phyloP scores from a whole-genome alignment of 2,888 invertebrate species.

The Seladonia tumulorum region DNA sequence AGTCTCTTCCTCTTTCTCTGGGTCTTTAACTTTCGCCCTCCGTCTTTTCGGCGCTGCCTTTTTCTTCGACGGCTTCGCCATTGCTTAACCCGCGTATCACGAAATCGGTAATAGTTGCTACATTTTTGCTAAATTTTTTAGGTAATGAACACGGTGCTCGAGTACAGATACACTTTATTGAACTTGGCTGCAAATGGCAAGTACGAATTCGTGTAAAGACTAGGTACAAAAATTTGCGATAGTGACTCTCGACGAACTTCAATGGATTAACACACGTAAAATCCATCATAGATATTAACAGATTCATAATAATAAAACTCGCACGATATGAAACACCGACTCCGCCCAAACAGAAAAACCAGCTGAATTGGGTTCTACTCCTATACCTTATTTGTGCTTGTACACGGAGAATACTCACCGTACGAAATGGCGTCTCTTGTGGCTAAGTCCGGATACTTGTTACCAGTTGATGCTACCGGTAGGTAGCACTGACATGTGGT shows the following conservation, averaged over 20 bases:
- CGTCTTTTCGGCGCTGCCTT: conserved; percentile 32
- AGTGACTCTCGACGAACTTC: background rate
- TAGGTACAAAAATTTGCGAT: no score
- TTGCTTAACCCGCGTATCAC: background rate
- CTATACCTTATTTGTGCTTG: no score
- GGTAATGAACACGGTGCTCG: background rate
- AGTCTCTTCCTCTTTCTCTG: conserved; percentile 31
- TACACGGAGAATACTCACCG: no score
- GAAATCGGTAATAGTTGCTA: background rate
- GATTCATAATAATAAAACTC: background rate
- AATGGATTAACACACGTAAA: background rate
- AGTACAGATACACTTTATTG: background rate
- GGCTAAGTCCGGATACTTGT: no score
- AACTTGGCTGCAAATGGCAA: conserved; percentile 14
- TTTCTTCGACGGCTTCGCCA: conserved; percentile 16
- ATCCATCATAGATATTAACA: background rate
- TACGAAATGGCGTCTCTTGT: no score
- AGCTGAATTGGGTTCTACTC: no score
- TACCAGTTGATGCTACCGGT: no score
- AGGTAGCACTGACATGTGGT: no score
- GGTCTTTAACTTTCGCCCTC: conserved; percentile 20
- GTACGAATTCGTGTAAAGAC: background rate
- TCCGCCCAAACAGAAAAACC: no score
- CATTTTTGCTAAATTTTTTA: conserved; percentile 15
- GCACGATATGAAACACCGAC: no score